A percentile compares a stretch with the other conserved stretches of the same genome.
These are phyloP conservation scores for Nycticebus coucang DNA, from an alignment of 2,113 vertebrate species.

Conservation along the genomic window DNA sequence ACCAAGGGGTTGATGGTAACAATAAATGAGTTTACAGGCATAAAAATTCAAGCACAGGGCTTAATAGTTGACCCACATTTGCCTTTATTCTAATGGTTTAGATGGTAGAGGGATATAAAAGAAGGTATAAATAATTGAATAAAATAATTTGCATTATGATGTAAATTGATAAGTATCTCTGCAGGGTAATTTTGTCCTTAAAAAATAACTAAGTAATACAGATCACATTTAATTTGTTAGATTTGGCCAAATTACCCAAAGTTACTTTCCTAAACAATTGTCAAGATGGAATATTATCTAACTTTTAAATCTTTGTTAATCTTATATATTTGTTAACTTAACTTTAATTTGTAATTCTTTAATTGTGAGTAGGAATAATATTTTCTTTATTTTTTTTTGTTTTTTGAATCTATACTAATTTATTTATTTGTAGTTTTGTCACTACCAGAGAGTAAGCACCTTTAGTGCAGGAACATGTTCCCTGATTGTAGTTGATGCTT, in stretches of 20 bases:
- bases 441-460: too few species aligned
- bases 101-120: neutral
- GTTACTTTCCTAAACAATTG: neutral
- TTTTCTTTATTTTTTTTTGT: neutral
- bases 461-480: too few species aligned
- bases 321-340: neutral
- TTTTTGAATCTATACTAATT: too few species aligned
- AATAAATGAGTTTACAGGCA: neutral
- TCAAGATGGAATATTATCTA: neutral
- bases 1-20: too few species aligned
- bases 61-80: neutral
- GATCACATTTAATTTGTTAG: neutral
- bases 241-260: neutral
- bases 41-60: neutral
- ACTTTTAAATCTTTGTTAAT: neutral
- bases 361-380: neutral
- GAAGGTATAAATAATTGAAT: neutral
- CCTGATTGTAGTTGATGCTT: too few species aligned
- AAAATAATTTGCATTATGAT: neutral
- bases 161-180: neutral
- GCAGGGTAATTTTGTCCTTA: neutral
- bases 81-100: neutral
- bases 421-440: too few species aligned
- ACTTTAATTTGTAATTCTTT: neutral
- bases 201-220: neutral